Conservation (phyloP, 2,113 vertebrate species). For the Martes martes region DNA sequence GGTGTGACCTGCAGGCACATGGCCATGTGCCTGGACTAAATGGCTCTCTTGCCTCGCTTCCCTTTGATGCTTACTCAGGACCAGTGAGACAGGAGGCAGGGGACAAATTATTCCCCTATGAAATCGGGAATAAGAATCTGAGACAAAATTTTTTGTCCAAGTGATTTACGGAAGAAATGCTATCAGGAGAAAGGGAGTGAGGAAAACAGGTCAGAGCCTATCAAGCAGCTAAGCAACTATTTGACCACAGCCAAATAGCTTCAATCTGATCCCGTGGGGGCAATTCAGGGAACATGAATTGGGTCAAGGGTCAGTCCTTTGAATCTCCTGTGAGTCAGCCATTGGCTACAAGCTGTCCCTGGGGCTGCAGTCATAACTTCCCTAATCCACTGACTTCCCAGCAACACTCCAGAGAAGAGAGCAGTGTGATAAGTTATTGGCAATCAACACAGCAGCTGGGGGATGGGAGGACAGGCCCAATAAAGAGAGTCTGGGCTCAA, state of each 20-base stretch:
- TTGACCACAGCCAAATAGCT: background rate
- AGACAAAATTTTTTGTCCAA: background rate
- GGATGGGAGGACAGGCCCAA: background rate
- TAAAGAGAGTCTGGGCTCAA: background rate
- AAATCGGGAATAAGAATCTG: slow-evolving; percentile 8
- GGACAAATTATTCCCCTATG: slow-evolving; percentile 31
- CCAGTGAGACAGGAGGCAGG: background rate
- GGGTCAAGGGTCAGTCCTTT: background rate
- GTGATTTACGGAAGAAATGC: background rate
- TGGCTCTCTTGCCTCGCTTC: background rate
- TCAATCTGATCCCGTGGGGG: background rate
- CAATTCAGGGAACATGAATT: background rate
- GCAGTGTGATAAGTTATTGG: background rate
- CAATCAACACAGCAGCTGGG: background rate
- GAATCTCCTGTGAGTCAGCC: background rate
- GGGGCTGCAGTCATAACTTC: background rate
- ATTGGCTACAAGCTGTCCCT: background rate
- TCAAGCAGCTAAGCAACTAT: background rate
- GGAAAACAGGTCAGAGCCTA: background rate
- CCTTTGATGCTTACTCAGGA: slow-evolving; percentile 9
- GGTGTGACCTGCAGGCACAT: background rate
- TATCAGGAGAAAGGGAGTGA: background rate
- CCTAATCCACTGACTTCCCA: background rate
- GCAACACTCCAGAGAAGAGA: background rate
- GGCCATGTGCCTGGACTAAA: background rate